Conservation (phyloP, 2,797 vertebrate genomes). For the Threskiornis aethiopicus region DNA sequence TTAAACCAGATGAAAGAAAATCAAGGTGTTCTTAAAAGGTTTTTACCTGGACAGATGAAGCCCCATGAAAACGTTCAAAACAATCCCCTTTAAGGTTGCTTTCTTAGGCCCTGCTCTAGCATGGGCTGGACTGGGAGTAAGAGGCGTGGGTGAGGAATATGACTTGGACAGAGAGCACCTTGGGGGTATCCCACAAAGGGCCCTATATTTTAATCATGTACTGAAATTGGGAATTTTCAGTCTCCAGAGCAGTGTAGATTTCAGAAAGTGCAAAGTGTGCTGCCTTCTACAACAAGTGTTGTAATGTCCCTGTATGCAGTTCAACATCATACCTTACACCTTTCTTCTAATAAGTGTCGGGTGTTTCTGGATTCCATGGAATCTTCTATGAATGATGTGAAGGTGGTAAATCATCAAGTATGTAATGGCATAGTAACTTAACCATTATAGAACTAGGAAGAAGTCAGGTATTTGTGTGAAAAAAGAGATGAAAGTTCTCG, state of each 20-base stretch:
- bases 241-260: neutral
- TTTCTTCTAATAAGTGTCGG: neutral
- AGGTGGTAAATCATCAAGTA: neutral
- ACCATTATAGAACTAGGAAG: neutral
- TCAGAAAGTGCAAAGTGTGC: neutral
- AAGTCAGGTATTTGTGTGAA: neutral
- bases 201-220: neutral
- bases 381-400: neutral
- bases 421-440: neutral
- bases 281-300: neutral
- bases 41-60: neutral
- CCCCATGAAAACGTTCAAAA: rapidly evolving
- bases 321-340: neutral
- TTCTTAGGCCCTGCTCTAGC: neutral
- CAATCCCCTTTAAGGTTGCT: neutral
- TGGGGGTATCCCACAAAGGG: neutral
- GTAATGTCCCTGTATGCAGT: neutral
- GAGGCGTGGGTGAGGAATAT: rapidly evolving
- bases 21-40: neutral
- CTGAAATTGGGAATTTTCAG: neutral
- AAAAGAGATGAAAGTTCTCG: neutral
- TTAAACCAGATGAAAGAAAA: neutral
- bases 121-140: neutral
- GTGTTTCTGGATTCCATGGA: neutral
- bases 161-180: neutral